phyloP scores from a whole-genome alignment of 1,140 invertebrate genomes.

The Papilio polytes region DNA sequence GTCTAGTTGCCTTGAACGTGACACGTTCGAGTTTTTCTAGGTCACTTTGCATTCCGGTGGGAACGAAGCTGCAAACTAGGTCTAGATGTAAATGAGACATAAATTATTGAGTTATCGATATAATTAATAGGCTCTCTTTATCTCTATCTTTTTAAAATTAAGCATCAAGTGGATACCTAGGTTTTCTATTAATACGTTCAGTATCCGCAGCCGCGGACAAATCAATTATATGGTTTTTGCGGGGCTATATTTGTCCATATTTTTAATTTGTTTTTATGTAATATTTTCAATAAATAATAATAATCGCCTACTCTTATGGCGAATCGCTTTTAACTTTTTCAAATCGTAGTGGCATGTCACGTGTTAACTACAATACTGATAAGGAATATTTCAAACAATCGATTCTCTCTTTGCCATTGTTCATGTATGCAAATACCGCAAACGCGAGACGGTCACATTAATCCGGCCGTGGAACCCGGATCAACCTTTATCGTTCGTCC shows the following conservation, averaged over 20 bases:
- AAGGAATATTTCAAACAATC: background rate
- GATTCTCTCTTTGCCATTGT: background rate
- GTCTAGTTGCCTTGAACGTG: constrained; percentile 8
- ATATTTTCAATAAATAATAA: too few relatives aligned
- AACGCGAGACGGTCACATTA: constrained; percentile 19
- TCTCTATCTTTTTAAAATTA: too few relatives aligned
- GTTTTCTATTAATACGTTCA: too few relatives aligned
- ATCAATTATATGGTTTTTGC: too few relatives aligned
- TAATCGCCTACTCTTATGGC: background rate
- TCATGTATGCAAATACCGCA: background rate
- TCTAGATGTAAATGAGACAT: background rate
- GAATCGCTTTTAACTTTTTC: background rate
- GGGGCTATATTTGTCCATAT: too few relatives aligned
- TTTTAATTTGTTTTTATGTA: too few relatives aligned
- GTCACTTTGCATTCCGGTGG: background rate
- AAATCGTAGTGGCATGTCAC: background rate
- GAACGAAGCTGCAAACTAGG: background rate
- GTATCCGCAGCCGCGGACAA: too few relatives aligned
- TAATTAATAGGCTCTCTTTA: too few relatives aligned
- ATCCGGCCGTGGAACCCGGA: constrained; percentile 32
- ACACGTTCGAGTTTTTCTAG: constrained; percentile 23
- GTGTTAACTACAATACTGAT: background rate
- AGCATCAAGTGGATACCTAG: too few relatives aligned
- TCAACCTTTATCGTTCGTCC: constrained; percentile 1
- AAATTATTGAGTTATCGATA: background rate